Evolutionary conservation across 1,140 invertebrate species (phyloP).

Genomic region (Drosophila erecta): DNA sequence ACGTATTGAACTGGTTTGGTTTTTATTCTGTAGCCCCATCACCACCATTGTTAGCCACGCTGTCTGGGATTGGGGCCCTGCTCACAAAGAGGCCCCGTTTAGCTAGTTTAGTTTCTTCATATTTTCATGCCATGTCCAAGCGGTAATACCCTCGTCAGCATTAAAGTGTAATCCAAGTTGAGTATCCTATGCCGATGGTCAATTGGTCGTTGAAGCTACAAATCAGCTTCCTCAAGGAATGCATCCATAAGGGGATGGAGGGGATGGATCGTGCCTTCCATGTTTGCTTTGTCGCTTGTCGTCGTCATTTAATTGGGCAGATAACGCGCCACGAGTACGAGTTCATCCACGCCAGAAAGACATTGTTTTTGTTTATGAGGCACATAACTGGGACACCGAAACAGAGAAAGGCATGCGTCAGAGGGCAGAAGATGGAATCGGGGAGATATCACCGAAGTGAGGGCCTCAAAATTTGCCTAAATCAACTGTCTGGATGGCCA

Average conservation of each 20-base stretch:
- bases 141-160: constrained; percentile 28
- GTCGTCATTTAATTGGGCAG: constrained; percentile 37
- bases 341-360: constrained; percentile 12
- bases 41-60: too few species aligned
- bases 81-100: too few species aligned
- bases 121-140: constrained; percentile 20
- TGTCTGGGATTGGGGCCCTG: too few species aligned
- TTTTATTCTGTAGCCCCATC: too few species aligned
- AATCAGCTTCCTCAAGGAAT: constrained; percentile 20
- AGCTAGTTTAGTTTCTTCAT: background rate
- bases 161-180: constrained; percentile 13
- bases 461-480: constrained; percentile 18
- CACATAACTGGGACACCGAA: constrained; percentile 22
- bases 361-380: constrained; percentile 40
- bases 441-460: too few species aligned
- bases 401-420: background rate
- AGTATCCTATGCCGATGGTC: constrained; percentile 29
- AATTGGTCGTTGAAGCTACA: constrained; percentile 15
- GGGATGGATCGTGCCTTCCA: too few species aligned
- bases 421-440: too few species aligned
- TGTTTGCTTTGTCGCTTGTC: constrained; percentile 15
- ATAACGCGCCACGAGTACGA: constrained; percentile 32
- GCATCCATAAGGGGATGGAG: too few species aligned
- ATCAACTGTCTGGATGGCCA: constrained; percentile 16
- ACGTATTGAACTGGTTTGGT: too few species aligned